phyloP scores from a whole-genome alignment of 2,888 invertebrate species.

The Mimachlamys varia region DNA sequence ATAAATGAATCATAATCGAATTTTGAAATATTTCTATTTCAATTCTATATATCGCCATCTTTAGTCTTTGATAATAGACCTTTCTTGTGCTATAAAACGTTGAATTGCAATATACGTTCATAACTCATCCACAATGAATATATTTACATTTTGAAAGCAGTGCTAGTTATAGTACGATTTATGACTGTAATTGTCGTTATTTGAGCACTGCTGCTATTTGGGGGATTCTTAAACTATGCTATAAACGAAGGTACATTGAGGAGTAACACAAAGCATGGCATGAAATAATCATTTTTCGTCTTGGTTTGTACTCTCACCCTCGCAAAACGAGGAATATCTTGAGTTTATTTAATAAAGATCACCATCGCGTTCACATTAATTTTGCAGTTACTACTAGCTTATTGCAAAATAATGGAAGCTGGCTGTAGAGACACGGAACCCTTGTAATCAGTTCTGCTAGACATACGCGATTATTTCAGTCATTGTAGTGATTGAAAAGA shows the following conservation, averaged over 20 bases:
- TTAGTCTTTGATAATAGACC: too few species aligned
- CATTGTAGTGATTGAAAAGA: background rate
- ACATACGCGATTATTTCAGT: background rate
- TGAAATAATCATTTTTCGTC: background rate
- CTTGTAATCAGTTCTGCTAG: background rate
- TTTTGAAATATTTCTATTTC: too few species aligned
- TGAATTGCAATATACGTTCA: too few species aligned
- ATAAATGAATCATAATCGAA: too few species aligned
- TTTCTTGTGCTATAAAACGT: too few species aligned
- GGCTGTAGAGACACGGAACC: background rate
- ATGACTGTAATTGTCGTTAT: too few species aligned
- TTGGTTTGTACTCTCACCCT: background rate
- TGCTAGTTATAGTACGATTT: too few species aligned
- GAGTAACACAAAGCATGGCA: background rate
- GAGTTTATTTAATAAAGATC: background rate
- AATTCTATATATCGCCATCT: too few species aligned
- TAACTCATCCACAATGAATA: too few species aligned
- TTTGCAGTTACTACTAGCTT: background rate
- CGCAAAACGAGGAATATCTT: background rate
- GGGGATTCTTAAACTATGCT: background rate
- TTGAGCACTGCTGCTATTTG: too few species aligned
- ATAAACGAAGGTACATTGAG: background rate
- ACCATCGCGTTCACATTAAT: background rate
- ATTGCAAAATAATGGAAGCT: background rate
- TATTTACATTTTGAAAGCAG: too few species aligned